These are phyloP conservation scores for Aricia agestis DNA, from an alignment of 1,140 invertebrate genomes.

Conservation along the genomic window DNA sequence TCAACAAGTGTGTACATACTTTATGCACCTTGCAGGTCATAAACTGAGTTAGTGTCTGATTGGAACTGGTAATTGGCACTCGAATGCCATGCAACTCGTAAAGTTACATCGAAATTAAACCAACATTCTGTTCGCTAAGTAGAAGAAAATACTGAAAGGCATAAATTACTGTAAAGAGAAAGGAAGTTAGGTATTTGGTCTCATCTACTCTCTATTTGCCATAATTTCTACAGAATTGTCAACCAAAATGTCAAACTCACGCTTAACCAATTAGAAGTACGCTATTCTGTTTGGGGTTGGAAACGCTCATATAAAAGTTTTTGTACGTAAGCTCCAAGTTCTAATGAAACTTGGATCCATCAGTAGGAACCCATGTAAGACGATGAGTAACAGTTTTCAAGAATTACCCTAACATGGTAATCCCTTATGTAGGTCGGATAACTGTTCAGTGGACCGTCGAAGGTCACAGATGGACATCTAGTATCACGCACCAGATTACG, in stretches of 20 bases:
- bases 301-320: no score
- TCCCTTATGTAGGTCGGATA: neutral
- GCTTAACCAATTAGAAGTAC: no score
- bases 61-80: constrained; percentile 31
- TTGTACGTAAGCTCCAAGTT: no score
- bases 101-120: neutral
- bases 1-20: constrained; percentile 20
- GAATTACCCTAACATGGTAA: neutral
- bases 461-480: constrained; percentile 2
- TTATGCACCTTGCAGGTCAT: constrained; percentile 29
- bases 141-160: no score
- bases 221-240: no score
- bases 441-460: neutral
- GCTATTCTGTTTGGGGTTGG: no score
- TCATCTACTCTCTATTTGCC: no score
- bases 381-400: neutral
- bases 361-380: neutral
- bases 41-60: constrained; percentile 33
- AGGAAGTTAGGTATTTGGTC: no score
- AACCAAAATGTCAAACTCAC: no score
- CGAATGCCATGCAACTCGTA: constrained; percentile 13
- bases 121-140: neutral
- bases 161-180: no score
- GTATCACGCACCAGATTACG: constrained; percentile 20
- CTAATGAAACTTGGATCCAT: no score